These are phyloP conservation scores for Lacerta agilis DNA, from an alignment of 2,797 vertebrate genomes.

Conservation along the genomic window DNA sequence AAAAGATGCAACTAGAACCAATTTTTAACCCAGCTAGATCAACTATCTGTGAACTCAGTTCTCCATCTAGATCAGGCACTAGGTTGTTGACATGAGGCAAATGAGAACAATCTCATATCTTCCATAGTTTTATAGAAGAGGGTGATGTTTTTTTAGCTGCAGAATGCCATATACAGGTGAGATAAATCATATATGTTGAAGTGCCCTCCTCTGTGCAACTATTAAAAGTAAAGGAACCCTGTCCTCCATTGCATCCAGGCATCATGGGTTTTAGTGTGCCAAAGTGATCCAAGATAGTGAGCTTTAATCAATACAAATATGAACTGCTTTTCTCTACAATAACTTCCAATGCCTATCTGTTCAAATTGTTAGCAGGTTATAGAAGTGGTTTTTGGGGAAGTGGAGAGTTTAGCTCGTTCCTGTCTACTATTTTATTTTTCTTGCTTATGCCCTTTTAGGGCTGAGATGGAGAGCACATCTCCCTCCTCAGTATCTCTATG, in stretches of 20 bases:
- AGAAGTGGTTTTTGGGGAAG: background rate
- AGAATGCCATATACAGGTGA: background rate
- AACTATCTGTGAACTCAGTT: background rate
- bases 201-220: background rate
- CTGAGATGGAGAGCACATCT: background rate
- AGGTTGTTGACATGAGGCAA: too few species aligned
- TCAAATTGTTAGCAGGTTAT: background rate
- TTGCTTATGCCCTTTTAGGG: background rate
- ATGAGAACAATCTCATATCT: too few species aligned
- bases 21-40: background rate
- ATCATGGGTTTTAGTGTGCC: background rate
- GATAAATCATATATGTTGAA: background rate
- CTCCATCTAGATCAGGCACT: background rate
- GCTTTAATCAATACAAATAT: background rate
- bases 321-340: background rate
- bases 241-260: background rate
- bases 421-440: background rate
- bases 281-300: background rate
- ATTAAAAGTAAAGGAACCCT: background rate
- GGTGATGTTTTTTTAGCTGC: background rate
- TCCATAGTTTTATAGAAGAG: too few species aligned
- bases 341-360: background rate
- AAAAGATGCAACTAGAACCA: background rate
- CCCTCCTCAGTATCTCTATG: background rate
- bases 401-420: background rate